Evolutionary conservation across 2,797 vertebrate genomes (phyloP), one percentile per base, ranked within the genome.

Genomic region (Sebastes vulpes): DNA sequence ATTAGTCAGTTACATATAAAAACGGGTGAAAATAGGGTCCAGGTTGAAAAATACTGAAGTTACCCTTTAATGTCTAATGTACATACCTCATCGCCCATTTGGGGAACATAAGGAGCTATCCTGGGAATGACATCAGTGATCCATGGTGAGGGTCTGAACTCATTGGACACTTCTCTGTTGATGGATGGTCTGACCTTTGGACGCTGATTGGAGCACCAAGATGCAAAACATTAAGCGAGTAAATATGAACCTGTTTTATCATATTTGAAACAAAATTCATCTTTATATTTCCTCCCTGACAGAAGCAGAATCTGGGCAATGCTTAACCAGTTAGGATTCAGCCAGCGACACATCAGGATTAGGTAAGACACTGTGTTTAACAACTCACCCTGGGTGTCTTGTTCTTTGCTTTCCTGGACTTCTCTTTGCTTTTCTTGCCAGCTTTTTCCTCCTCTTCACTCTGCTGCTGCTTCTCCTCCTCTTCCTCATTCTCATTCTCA

Each of bases 71-170:
- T 20, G 48, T 50, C 48, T 50, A 35, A 61, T 9, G 20, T 61
- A 35, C 31, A 25, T 42, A 99, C 99, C 97, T 99, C 98, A 6
- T 99, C 99, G 0, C 99, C 99, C 98, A 99, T 98, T 78, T 99
- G 99, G 54, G 99, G 99, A 78, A 99, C 98, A 88, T 99, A 99
- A 9, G 99, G 98, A 76, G 98, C 98, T 87, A 97, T 98, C 73
- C 97, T 95, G 65, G 99, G 99, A 83, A 97, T 92, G n/a, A 98
- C 97, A 65, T 99, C 98, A 0, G 98, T 99, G 91, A 99, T 98
- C 99, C 99, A 99, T 0, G 95, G 89, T 0, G 99, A 97, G 54
- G 99, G 98, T 64, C 97, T 97, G 81, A 97, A 99, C 77, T 99
- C 98, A 53, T 95, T 97, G 1, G 97, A 96, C 66, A 96, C 92